Conservation (phyloP, 2,113 vertebrate species). For the Macrotis lagotis region DNA sequence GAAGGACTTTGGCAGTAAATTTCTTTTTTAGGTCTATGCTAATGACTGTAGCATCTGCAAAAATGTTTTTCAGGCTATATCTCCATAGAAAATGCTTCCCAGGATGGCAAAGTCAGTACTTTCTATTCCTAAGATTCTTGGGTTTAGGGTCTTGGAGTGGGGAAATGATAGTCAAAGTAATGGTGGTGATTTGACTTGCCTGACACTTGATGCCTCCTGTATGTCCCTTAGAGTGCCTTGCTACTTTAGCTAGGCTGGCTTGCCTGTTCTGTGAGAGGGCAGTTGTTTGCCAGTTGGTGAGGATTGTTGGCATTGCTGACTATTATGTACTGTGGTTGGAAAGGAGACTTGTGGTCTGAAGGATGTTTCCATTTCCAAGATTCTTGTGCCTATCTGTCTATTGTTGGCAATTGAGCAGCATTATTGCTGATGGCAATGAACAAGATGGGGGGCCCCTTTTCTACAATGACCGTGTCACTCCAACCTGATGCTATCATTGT, state of each 20-base stretch:
- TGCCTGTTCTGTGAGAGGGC: neutral
- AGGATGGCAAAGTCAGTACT: neutral
- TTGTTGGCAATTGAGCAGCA: neutral
- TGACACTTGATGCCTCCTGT: neutral
- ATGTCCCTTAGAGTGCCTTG: neutral
- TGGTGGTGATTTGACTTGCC: neutral
- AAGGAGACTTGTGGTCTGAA: neutral
- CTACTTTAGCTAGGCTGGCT: neutral
- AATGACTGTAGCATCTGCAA: neutral
- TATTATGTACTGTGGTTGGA: neutral
- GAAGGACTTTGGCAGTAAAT: neutral
- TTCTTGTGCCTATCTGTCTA: neutral
- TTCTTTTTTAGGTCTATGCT: neutral
- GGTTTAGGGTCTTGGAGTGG: neutral
- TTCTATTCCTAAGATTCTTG: neutral
- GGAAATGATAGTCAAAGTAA: neutral
- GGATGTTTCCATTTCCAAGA: neutral
- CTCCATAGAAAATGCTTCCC: neutral
- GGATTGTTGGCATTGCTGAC: neutral
- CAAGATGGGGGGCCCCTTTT: neutral
- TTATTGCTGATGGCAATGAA: neutral
- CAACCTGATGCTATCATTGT: neutral
- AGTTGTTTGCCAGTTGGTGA: neutral
- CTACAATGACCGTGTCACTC: no score
- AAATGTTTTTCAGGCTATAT: neutral